Base-by-base conservation (phyloP, 2,888 invertebrate genomes). In the Girardia tigrina region DNA sequence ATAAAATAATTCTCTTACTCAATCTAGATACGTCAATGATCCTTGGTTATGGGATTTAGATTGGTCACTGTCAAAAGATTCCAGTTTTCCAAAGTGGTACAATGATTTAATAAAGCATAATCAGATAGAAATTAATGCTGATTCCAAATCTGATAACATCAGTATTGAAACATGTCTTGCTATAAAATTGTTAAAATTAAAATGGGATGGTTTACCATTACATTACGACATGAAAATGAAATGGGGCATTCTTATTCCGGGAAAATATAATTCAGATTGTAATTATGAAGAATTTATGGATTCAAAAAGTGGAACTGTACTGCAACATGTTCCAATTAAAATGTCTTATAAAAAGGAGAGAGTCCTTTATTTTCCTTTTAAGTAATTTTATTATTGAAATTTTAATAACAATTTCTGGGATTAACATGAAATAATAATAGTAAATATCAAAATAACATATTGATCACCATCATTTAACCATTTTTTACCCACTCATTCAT, bases 31-130 rank as follows among this genome's bases (percentile, higher is more conserved):
- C 27, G 23, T 26, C 14, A 74, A 75, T 28, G 91, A 95, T 85
- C 86, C 92, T 0, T 97, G 95, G 95, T 88, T 95, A 86, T 95
- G 94, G 94, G 90, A 94, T 84, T 89, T 94, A 83, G 92, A 97
- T 83, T 97, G 95, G 95, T 78, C 80, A 26, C 78, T 29, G 71
- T 77, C 76, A 73, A 42, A 56, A 23, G 23, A 56, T 4, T 56
- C 56, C n/a, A 20, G 20, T 20, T 6, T 12, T 16, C 71, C 77
- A 77, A 89, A 90, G 26, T 95, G 95, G 95, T 95, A 93, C 81
- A 87, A 90, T 73, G 92, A 92, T 80, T 86, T 95, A 14, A 93
- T 92, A 80, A 90, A 90, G 81, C 88, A 88, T 0, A 83, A 86
- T 1, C 83, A 86, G 2, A 86, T 29, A 81, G 86, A 28, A 81